Evolutionary conservation across 2,888 invertebrate genomes (phyloP).

Genomic region (Andricus curvator): DNA sequence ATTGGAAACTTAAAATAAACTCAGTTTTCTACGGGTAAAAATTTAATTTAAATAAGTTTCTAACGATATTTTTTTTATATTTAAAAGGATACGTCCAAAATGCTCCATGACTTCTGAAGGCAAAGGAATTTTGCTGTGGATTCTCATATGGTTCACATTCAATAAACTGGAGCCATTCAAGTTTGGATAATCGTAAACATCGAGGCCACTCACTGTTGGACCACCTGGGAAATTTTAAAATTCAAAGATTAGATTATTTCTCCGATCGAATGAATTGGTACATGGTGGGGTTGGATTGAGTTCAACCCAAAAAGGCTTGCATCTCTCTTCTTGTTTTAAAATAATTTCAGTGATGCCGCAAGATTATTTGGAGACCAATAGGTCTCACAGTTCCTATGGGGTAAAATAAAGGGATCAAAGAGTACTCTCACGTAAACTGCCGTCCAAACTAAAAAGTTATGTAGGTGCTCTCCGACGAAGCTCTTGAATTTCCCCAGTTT

Average conservation of each 20-base stretch:
- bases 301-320: too few species aligned
- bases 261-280: not conserved
- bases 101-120: conserved; percentile 97
- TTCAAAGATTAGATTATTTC: conserved; percentile 56
- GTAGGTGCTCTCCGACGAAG: too few species aligned
- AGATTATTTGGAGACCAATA: too few species aligned
- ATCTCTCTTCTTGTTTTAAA: too few species aligned
- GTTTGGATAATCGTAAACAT: conserved; percentile 94
- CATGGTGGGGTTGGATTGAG: too few species aligned
- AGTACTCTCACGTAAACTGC: too few species aligned
- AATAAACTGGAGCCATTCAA: conserved; percentile 84
- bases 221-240: conserved; percentile 80
- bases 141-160: conserved; percentile 88
- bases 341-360: too few species aligned
- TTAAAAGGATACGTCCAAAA: conserved; percentile 93
- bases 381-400: too few species aligned
- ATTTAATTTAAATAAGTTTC: conserved; percentile 40
- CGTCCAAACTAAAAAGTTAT: too few species aligned
- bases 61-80: conserved; percentile 12
- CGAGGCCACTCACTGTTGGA: conserved; percentile 93
- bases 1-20: too few species aligned
- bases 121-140: conserved; percentile 90
- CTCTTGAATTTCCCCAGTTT: too few species aligned
- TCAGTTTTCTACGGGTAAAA: not conserved
- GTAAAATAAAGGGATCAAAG: too few species aligned